Percentiles rank a stretch among this genome's conserved stretches.
phyloP scores from a whole-genome alignment of 2,888 invertebrate genomes.

The Tenthredo notha region DNA sequence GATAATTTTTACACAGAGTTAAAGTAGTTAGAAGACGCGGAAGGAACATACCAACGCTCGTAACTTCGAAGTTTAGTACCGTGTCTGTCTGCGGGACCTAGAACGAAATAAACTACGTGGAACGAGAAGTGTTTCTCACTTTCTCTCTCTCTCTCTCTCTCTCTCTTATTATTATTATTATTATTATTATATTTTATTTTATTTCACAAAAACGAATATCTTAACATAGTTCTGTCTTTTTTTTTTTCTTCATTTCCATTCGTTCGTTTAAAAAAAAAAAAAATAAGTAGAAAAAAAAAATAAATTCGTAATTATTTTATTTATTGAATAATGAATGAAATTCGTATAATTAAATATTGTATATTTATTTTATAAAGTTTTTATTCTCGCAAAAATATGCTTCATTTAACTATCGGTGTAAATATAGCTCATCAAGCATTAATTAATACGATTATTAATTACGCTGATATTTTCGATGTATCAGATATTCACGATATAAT shows the following conservation, averaged over 20 bases:
- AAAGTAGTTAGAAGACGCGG: background rate
- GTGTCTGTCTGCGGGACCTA: constrained; percentile 3
- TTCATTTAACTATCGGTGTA: constrained; percentile 63
- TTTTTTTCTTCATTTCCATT: too few species aligned
- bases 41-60: background rate
- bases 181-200: background rate
- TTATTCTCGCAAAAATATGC: constrained; percentile 54
- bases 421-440: constrained; percentile 63
- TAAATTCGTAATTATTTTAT: too few species aligned
- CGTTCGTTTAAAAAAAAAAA: too few species aligned
- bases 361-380: background rate
- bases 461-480: constrained; percentile 29
- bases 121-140: background rate
- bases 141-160: background rate
- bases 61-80: constrained; percentile 17
- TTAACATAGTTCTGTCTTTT: too few species aligned
- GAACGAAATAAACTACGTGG: background rate
- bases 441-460: constrained; percentile 57
- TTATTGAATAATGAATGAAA: background rate
- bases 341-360: background rate
- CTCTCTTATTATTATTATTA: too few species aligned
- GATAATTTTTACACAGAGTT: background rate
- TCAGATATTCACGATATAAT: background rate
- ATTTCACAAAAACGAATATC: too few species aligned
- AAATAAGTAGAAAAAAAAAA: too few species aligned